These are phyloP conservation scores for Amphiprion percula DNA, from an alignment of 2,113 vertebrate genomes.

Conservation along the genomic window DNA sequence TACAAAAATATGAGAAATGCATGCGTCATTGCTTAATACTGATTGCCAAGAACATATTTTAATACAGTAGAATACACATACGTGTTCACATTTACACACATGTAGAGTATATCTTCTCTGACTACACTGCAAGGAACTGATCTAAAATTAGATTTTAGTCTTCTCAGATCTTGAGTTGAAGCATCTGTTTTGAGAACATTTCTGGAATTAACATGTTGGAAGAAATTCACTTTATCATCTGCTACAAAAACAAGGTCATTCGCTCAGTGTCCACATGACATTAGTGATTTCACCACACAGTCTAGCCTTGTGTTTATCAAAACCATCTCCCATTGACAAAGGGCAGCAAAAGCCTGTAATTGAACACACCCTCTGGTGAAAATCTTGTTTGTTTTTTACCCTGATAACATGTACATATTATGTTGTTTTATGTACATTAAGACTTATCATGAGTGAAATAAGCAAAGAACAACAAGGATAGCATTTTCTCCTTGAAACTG, in stretches of 20 bases:
- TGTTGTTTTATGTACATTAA: no score
- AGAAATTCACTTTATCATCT: background rate
- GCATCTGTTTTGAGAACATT: background rate
- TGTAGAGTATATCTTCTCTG: background rate
- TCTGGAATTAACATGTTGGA: background rate
- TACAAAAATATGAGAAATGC: constrained; percentile 46
- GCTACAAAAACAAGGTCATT: background rate
- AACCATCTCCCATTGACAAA: no score
- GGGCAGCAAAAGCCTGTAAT: no score
- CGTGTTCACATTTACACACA: background rate
- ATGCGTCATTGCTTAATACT: constrained; percentile 61
- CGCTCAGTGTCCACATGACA: background rate
- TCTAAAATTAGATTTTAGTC: constrained; percentile 18
- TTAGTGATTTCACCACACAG: no score
- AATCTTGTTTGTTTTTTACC: no score
- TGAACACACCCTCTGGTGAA: no score
- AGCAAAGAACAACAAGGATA: no score
- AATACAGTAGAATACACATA: constrained; percentile 41
- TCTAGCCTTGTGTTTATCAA: no score
- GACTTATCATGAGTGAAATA: no score
- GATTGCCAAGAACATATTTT: constrained; percentile 52
- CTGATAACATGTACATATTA: no score
- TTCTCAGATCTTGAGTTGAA: background rate
- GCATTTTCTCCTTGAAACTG: no score
- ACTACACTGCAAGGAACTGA: constrained; percentile 3